A percentile compares a stretch with the other conserved stretches of the same genome.
Evolutionary conservation across 2,113 vertebrate genomes (phyloP).

Genomic region (Chlorocebus sabaeus): DNA sequence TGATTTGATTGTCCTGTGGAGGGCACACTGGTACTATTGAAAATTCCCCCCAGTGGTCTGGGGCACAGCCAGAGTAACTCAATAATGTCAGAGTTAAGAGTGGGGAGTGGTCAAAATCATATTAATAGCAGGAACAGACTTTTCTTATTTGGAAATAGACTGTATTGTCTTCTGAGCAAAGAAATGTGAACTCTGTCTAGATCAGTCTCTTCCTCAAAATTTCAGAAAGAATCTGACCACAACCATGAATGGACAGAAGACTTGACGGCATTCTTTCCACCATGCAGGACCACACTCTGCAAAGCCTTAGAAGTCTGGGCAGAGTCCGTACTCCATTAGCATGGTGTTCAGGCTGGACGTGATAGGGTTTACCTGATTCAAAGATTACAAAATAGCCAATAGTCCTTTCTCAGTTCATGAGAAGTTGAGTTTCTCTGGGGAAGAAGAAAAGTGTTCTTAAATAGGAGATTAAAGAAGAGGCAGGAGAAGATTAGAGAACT

Average conservation of each 20-base stretch:
- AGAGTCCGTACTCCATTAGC: not conserved
- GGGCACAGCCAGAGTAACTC: not conserved
- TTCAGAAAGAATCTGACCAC: not conserved
- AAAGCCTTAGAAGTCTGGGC: not conserved
- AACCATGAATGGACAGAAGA: not conserved
- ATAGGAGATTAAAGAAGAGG: not conserved
- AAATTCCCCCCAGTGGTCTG: not conserved
- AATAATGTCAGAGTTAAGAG: not conserved
- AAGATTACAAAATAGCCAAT: not conserved
- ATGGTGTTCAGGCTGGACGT: not conserved
- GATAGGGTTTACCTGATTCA: not conserved
- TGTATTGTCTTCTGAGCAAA: not conserved
- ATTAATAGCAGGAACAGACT: not conserved
- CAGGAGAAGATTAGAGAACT: not conserved
- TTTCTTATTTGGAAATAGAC: not conserved
- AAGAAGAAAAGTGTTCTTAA: not conserved
- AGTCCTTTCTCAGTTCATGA: not conserved
- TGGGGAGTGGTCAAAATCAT: not conserved
- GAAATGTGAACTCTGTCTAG: not conserved
- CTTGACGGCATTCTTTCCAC: not conserved
- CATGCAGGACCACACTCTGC: rapidly evolving
- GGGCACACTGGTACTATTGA: not conserved
- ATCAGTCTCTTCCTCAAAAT: not conserved
- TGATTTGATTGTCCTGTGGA: not conserved
- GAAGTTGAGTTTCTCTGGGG: not conserved